Conservation (phyloP, 2,888 invertebrate species). For the Drosophila mercatorum region DNA sequence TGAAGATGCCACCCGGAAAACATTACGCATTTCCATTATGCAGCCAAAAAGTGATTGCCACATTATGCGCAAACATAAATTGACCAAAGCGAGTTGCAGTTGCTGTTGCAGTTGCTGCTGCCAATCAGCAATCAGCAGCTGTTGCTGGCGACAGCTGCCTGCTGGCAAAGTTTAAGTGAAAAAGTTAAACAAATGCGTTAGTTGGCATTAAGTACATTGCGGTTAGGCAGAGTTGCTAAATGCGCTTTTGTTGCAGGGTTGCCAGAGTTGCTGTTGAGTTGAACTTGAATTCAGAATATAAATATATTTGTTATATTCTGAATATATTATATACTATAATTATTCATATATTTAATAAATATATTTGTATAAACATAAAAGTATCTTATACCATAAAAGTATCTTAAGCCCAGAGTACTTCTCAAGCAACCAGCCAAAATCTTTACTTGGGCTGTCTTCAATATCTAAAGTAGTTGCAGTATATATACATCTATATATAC, state of each 20-base stretch:
- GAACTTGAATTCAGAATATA: not conserved
- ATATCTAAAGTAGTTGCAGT: not conserved
- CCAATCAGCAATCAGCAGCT: not conserved
- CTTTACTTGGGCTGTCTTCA: not conserved
- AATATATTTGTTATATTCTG: too few relatives aligned
- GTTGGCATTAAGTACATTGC: not conserved
- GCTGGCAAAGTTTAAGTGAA: not conserved
- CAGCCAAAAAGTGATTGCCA: slow-evolving; percentile 45
- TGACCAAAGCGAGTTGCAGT: slow-evolving; percentile 29
- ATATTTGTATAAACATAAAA: too few relatives aligned
- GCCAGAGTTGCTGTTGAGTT: not conserved
- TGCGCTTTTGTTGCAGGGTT: not conserved
- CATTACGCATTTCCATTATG: slow-evolving; percentile 44
- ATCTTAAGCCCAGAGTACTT: too few relatives aligned
- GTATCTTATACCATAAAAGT: too few relatives aligned
- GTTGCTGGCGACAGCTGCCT: slow-evolving; percentile 3
- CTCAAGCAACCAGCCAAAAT: not conserved
- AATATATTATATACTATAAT: too few relatives aligned
- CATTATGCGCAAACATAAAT: slow-evolving; percentile 50
- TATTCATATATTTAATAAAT: too few relatives aligned
- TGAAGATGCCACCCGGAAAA: slow-evolving; percentile 65
- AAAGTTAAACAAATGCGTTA: not conserved
- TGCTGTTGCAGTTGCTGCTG: not conserved
- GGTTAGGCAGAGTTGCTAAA: not conserved
- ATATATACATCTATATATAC: too few relatives aligned